phyloP scores from a whole-genome alignment of 1,140 invertebrate genomes.

The Odontomachus brunneus region DNA sequence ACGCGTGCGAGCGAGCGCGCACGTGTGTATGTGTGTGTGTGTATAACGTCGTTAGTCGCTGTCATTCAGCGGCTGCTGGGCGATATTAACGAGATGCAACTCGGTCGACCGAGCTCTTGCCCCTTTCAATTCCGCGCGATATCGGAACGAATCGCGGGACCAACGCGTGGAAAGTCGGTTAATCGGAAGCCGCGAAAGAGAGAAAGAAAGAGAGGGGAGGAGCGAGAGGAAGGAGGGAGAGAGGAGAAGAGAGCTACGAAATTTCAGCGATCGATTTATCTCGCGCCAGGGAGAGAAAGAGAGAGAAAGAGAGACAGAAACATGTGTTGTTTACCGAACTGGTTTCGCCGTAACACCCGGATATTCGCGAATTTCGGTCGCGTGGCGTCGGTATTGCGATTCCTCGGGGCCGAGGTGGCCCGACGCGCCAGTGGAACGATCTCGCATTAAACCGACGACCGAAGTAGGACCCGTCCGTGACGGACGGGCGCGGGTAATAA shows the following conservation, averaged over 20 bases:
- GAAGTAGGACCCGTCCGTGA: constrained; percentile 49
- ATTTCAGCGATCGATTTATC: constrained; percentile 28
- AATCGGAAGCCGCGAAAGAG: constrained; percentile 19
- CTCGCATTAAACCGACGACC: constrained; percentile 36
- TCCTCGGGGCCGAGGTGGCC: neutral
- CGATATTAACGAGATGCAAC: neutral
- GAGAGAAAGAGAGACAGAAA: neutral
- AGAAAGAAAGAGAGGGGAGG: too few relatives aligned
- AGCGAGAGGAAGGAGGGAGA: too few relatives aligned
- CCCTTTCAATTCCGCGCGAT: neutral
- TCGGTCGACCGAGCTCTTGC: neutral
- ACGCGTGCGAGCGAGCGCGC: neutral
- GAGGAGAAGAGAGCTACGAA: neutral
- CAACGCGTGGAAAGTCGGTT: constrained; percentile 37
- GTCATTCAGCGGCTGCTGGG: too few relatives aligned
- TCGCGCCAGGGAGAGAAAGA: neutral
- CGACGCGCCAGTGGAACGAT: constrained; percentile 21
- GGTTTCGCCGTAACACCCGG: constrained; percentile 16
- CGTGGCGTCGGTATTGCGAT: constrained; percentile 4
- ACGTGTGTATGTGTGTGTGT: too few relatives aligned
- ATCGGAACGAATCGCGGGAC: neutral
- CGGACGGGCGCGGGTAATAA: constrained; percentile 17
- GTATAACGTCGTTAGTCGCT: neutral
- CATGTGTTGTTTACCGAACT: neutral
- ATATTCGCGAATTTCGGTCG: constrained; percentile 30